These are phyloP conservation scores for Stenurella melanura DNA, from an alignment of 2,888 invertebrate genomes.

Conservation along the genomic window DNA sequence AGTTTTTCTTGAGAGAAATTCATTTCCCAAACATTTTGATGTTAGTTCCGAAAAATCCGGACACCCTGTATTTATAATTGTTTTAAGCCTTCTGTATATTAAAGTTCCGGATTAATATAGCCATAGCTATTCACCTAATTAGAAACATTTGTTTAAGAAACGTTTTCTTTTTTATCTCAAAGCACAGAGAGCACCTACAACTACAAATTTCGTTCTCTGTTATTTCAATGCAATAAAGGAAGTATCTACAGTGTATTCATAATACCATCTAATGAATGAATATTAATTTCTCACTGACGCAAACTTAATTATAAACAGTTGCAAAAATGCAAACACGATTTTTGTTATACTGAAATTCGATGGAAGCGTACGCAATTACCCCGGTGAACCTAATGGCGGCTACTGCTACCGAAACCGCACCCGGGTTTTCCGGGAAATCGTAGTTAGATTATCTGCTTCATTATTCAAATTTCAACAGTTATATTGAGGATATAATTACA, in stretches of 20 bases:
- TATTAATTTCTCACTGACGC: not conserved
- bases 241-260: not conserved
- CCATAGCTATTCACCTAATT: no score
- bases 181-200: no score
- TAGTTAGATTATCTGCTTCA: conserved; percentile 28
- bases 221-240: no score
- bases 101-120: no score
- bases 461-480: conserved; percentile 27
- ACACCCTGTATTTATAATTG: no score
- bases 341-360: not conserved
- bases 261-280: not conserved
- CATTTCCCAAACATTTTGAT: no score
- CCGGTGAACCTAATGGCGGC: conserved; percentile 4
- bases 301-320: not conserved
- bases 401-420: conserved; percentile 22
- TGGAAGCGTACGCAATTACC: conserved; percentile 13
- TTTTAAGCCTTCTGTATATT: no score
- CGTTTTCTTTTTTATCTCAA: no score
- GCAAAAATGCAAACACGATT: not conserved
- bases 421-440: conserved; percentile 22
- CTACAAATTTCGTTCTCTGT: no score
- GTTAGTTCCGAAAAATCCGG: no score
- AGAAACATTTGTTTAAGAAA: no score
- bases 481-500: conserved; percentile 21
- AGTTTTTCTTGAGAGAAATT: no score